Evolutionary conservation across 2,888 invertebrate species (phyloP).

Genomic region (Heteromyza rotundicornis): DNA sequence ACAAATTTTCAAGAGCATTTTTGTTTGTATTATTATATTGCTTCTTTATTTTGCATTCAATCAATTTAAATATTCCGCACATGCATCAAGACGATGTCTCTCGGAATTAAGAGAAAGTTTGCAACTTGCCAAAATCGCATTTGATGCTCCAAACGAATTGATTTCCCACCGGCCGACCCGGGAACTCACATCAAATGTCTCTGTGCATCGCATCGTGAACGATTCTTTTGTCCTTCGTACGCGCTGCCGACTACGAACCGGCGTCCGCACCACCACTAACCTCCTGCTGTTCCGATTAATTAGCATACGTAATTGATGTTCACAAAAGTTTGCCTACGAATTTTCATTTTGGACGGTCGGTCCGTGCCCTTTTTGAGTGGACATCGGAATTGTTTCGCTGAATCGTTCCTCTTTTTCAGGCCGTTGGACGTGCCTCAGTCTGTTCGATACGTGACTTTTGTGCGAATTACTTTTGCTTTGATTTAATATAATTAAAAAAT

Average conservation of each 20-base stretch:
- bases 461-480: constrained; percentile 52
- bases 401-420: neutral
- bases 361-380: constrained; percentile 36
- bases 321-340: constrained; percentile 49
- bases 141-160: constrained; percentile 14
- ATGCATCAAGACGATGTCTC: constrained; percentile 18
- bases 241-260: constrained; percentile 19
- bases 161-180: neutral
- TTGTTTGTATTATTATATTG: no score
- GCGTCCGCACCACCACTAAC: constrained; percentile 8
- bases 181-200: neutral
- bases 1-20: no score
- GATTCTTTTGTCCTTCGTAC: constrained; percentile 6
- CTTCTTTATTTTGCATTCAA: no score
- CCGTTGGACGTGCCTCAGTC: constrained; percentile 39
- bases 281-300: constrained; percentile 52
- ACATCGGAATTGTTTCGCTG: constrained; percentile 22
- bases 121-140: constrained; percentile 1
- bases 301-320: constrained; percentile 60
- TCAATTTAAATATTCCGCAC: constrained; percentile 9
- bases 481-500: constrained; percentile 58
- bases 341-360: constrained; percentile 36
- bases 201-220: neutral
- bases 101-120: constrained; percentile 23
- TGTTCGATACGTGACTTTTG: constrained; percentile 50